phyloP scores from a whole-genome alignment of 1,140 invertebrate genomes.

The Tenebrio molitor region DNA sequence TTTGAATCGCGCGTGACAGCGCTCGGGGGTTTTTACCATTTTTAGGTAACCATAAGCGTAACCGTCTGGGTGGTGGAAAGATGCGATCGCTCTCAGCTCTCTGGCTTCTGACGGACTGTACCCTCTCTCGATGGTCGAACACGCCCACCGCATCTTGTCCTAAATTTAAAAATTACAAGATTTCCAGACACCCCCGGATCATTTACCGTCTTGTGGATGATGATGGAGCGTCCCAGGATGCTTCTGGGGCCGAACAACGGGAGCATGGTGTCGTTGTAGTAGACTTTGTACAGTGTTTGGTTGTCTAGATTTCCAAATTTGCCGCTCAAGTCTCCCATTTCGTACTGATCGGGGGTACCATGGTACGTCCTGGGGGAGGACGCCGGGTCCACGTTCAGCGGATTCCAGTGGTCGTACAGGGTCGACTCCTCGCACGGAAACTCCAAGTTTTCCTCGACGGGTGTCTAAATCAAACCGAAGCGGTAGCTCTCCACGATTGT shows the following conservation, averaged over 20 bases:
- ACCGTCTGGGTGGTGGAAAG: conserved; percentile 91
- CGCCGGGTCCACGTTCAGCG: conserved; percentile 76
- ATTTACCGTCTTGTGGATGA: conserved; percentile 83
- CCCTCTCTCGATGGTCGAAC: conserved; percentile 86
- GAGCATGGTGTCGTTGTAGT: conserved; percentile 87
- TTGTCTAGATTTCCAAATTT: conserved; percentile 86
- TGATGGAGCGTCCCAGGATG: conserved; percentile 89
- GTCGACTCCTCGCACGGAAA: conserved; percentile 90
- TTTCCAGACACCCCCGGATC: too few relatives aligned
- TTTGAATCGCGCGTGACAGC: neutral
- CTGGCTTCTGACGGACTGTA: conserved; percentile 87
- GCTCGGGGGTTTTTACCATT: conserved; percentile 74
- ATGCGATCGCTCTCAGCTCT: conserved; percentile 89
- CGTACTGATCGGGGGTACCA: conserved; percentile 86
- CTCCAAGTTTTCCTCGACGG: conserved; percentile 83
- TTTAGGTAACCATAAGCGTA: conserved; percentile 89
- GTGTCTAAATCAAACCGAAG: conserved; percentile 70
- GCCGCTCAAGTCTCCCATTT: conserved; percentile 90
- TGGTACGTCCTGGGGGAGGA: conserved; percentile 69
- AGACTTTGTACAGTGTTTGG: conserved; percentile 70
- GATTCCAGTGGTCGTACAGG: conserved; percentile 88
- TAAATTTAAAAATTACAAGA: conserved; percentile 38
- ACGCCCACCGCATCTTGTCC: conserved; percentile 78
- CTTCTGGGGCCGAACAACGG: conserved; percentile 87
- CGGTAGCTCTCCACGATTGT: neutral